Evolutionary conservation across 2,888 invertebrate genomes (phyloP), one percentile per base, ranked within the genome.

Genomic region (Ellobium chinense): DNA sequence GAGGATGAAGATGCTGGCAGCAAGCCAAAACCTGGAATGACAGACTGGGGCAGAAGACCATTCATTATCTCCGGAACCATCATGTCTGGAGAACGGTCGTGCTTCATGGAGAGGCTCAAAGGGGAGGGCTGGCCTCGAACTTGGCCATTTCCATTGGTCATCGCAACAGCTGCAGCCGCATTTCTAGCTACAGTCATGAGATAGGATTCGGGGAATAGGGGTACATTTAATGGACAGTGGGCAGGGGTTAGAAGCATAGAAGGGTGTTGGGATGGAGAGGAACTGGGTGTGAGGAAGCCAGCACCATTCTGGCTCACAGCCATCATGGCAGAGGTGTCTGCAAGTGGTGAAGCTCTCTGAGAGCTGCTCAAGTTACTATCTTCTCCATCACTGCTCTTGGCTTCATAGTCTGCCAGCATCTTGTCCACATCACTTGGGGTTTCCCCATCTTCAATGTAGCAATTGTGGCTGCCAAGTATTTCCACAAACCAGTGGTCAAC

Each of bases 401-500:
- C 46, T 46, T 80, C 82, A 65, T 84, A 84, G 58, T 80, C 82
- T 14, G 80, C 78, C 46, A 80, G 29, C 72, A 82, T 82, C 31
- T 34, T 77, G 36, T 56, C 73, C 72, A 74, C 39, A 34, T 74
- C 75, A 66, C 60, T 75, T 37, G 78, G 81, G 2, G 83, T 70
- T 27, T 80, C 79, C 9, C 73, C 76, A n/a, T 73, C 81, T 5
- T 81, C 81, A 21, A 78, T 82, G 68, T 82, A 85, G 37, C 68
- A 73, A 68, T 82, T 88, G 81, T 90, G 90, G 68, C 87, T 87
- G n/a, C 90, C 90, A 66, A 89, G 87, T 46, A 89, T 87, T 80
- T 90, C 90, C 12, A 90, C 90, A 77, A 89, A 90, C 90, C 90
- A 90, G 85, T 84, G 86, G 60, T 90, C 89, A 27, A 89, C 89